Evolutionary conservation across 2,888 invertebrate species (phyloP).

Genomic region (Drosophila birchii): DNA sequence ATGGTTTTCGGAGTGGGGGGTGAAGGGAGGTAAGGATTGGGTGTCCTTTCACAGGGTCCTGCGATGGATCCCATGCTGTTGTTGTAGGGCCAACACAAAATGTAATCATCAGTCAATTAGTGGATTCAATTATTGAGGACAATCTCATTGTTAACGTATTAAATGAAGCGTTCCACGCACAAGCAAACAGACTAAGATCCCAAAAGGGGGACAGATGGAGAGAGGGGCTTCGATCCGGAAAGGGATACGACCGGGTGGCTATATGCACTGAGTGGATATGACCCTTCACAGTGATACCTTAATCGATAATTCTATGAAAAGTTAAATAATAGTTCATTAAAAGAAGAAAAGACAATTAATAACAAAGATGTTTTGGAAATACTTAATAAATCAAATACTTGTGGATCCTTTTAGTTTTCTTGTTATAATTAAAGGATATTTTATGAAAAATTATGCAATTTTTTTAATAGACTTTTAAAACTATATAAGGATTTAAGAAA

Average conservation of each 20-base stretch:
- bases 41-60: background rate
- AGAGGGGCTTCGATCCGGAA: conserved; percentile 13
- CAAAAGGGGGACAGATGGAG: background rate
- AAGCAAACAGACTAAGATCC: conserved; percentile 67
- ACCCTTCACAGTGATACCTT: conserved; percentile 12
- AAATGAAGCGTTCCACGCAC: conserved; percentile 79
- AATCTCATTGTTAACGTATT: conserved; percentile 79
- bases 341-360: too few species aligned
- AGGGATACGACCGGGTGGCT: background rate
- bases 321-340: too few species aligned
- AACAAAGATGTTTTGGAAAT: background rate
- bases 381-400: too few species aligned
- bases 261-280: conserved; percentile 1
- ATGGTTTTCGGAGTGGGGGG: conserved; percentile 10
- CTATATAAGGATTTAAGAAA: too few species aligned
- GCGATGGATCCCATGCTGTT: conserved; percentile 26
- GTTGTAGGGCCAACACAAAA: conserved; percentile 73
- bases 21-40: background rate
- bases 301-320: background rate
- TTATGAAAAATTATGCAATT: too few species aligned
- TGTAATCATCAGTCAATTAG: conserved; percentile 82
- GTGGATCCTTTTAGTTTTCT: too few species aligned
- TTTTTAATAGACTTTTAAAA: background rate
- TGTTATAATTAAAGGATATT: too few species aligned
- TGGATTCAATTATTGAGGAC: conserved; percentile 82